phyloP scores from a whole-genome alignment of 92 coral and sea anemone genomes.

The Parazoanthus atlanticus region DNA sequence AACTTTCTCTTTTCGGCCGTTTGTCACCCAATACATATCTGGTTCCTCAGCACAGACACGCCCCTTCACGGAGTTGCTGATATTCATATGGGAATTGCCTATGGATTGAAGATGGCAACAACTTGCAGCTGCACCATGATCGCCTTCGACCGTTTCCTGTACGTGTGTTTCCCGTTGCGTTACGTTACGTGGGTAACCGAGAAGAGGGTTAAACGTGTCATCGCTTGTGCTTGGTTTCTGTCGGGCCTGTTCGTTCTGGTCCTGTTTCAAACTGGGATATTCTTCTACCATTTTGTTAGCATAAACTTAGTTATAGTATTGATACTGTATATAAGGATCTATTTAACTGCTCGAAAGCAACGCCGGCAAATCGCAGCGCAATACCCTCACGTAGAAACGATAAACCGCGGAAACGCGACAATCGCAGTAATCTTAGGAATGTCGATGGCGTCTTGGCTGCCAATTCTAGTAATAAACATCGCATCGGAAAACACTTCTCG shows the following conservation, averaged over 20 bases:
- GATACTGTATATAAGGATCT: background rate
- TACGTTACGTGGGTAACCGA: constrained; percentile 8
- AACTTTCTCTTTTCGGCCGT: background rate
- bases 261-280: background rate
- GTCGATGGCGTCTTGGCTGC: background rate
- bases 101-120: background rate
- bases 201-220: background rate
- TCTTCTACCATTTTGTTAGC: background rate
- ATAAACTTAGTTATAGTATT: background rate
- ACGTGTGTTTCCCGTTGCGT: constrained; percentile 16
- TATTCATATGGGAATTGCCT: background rate
- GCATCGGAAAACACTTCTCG: background rate
- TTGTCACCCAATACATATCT: background rate
- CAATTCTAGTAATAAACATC: background rate
- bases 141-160: constrained; percentile 13
- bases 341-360: constrained; percentile 12
- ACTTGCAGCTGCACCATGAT: background rate
- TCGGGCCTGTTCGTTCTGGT: background rate
- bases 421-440: background rate
- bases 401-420: background rate
- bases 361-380: background rate
- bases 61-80: background rate
- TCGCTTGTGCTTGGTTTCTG: constrained; percentile 2
- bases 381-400: background rate
- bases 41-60: background rate